A percentile compares a stretch with the other conserved stretches of the same genome.
phyloP scores from a whole-genome alignment of 1,140 invertebrate species.

The Cotesia chilonis region DNA sequence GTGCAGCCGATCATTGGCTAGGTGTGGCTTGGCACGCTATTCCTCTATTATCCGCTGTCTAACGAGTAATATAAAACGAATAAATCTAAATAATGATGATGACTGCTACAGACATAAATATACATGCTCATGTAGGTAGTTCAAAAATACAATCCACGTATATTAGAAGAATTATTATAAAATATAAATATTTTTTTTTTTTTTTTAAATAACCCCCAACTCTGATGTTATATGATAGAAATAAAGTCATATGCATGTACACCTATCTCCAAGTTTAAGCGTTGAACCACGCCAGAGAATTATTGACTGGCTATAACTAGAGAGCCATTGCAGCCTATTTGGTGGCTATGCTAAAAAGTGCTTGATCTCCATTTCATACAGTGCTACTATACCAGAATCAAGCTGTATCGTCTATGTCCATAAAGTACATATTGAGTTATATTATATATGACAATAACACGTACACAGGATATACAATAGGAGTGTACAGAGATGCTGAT shows the following conservation, averaged over 20 bases:
- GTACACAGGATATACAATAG: background rate
- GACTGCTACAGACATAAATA: background rate
- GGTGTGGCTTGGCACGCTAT: constrained; percentile 37
- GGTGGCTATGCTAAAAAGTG: constrained; percentile 14
- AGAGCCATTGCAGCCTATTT: constrained; percentile 3
- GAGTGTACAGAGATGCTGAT: background rate
- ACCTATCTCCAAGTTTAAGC: background rate
- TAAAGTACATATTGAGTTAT: background rate
- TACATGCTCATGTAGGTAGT: background rate
- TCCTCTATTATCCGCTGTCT: constrained; percentile 34
- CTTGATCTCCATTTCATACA: constrained; percentile 27
- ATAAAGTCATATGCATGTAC: too few relatives aligned
- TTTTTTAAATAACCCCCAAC: too few relatives aligned
- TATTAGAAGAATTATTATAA: too few relatives aligned
- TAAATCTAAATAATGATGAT: constrained; percentile 27
- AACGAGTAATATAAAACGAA: constrained; percentile 29
- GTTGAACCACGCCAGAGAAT: background rate
- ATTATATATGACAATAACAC: too few relatives aligned
- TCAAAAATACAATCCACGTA: too few relatives aligned
- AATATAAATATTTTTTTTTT: too few relatives aligned
- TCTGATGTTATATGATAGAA: too few relatives aligned
- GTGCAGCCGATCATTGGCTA: constrained; percentile 32
- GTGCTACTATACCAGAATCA: background rate
- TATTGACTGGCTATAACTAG: background rate
- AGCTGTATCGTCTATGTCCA: background rate